Conservation (phyloP, 2,888 invertebrate genomes). For the Melipona beecheii region DNA sequence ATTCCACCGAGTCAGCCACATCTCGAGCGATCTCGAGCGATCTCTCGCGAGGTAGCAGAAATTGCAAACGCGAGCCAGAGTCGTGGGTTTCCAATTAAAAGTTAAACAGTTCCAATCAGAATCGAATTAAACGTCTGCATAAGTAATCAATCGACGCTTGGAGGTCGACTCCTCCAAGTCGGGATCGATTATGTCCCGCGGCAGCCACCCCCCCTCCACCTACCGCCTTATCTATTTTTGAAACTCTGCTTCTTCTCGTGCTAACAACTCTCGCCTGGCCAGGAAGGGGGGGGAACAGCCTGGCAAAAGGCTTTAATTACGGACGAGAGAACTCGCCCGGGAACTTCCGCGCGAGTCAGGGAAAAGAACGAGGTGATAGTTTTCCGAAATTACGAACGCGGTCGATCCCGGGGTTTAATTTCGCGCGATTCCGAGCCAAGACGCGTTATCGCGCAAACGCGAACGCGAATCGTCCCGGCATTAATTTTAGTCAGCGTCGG, state of each 20-base stretch:
- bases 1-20: slow-evolving; percentile 40
- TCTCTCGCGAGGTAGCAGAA: slow-evolving; percentile 48
- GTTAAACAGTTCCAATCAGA: slow-evolving; percentile 67
- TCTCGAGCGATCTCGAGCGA: slow-evolving; percentile 31
- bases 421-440: slow-evolving; percentile 13
- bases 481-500: slow-evolving; percentile 62
- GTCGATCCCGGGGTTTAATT: slow-evolving; percentile 5
- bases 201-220: background rate
- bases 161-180: slow-evolving; percentile 16
- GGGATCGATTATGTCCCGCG: slow-evolving; percentile 15
- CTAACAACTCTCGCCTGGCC: background rate
- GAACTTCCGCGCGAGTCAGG: no score
- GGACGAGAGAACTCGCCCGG: background rate
- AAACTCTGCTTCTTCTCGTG: background rate
- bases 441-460: slow-evolving; percentile 39
- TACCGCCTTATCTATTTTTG: slow-evolving; percentile 24
- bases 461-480: slow-evolving; percentile 53
- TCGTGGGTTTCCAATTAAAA: slow-evolving; percentile 66
- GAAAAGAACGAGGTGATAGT: background rate
- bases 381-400: background rate
- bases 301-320: slow-evolving; percentile 15
- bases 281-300: background rate
- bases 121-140: slow-evolving; percentile 64
- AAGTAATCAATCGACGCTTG: slow-evolving; percentile 53
- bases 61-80: slow-evolving; percentile 28